Percentiles rank a stretch among this genome's conserved stretches.
Conservation (phyloP, 2,113 vertebrate species). For the Chamaetylas fuelleborni region DNA sequence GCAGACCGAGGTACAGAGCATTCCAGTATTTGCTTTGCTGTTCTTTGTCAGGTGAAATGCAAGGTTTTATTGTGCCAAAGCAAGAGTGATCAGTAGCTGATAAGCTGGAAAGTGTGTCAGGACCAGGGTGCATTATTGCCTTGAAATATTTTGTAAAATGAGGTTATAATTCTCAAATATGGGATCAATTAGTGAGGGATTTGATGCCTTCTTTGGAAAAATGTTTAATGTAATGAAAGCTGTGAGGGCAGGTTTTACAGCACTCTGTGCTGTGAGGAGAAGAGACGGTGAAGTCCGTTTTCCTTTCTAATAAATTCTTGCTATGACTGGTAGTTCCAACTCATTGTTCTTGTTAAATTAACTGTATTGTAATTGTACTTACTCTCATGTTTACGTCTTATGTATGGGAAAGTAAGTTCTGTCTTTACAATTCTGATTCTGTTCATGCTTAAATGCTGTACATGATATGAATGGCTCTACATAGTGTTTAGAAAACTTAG, state of each 20-base stretch:
- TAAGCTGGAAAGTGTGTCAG: background rate
- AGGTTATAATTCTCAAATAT: background rate
- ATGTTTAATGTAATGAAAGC: background rate
- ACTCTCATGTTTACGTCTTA: background rate
- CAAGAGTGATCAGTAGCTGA: background rate
- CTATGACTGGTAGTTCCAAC: background rate
- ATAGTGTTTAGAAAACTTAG: background rate
- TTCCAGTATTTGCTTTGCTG: background rate
- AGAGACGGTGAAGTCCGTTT: background rate
- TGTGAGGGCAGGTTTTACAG: background rate
- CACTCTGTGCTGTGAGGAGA: background rate
- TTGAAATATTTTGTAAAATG: background rate
- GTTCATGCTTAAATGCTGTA: background rate
- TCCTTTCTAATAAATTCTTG: background rate
- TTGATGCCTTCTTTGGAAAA: background rate
- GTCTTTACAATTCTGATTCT: background rate
- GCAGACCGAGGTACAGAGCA: background rate
- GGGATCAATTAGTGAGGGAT: background rate
- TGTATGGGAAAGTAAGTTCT: background rate
- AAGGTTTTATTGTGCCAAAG: background rate
- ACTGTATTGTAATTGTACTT: background rate
- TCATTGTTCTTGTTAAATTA: background rate
- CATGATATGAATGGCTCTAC: accelerated
- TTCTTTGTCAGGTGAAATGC: background rate
- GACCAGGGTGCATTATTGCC: background rate